phyloP scores from a whole-genome alignment of 30 jellyfish, hydroid and myxozoan genomes.

The Clytia hemisphaerica region DNA sequence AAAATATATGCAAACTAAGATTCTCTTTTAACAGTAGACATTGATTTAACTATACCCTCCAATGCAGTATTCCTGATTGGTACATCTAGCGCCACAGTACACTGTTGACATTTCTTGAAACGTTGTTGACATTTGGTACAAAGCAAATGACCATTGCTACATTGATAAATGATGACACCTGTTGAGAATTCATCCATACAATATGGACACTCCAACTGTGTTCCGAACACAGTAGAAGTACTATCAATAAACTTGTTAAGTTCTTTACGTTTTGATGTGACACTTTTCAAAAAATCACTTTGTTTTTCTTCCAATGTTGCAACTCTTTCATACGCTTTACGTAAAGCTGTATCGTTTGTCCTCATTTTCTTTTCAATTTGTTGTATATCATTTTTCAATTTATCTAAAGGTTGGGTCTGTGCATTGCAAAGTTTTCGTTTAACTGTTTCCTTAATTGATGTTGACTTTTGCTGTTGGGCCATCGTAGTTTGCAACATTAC shows the following conservation, averaged over 20 bases:
- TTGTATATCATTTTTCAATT: neutral
- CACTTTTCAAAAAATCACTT: neutral
- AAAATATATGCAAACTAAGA: neutral
- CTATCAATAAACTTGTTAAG: neutral
- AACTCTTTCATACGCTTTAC: neutral
- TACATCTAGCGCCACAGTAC: neutral
- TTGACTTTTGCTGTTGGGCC: neutral
- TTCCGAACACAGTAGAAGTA: neutral
- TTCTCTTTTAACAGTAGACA: neutral
- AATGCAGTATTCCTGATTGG: slow-evolving; percentile 5
- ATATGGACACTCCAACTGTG: slow-evolving; percentile 5
- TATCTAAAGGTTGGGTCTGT: neutral
- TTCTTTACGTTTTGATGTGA: slow-evolving; percentile 6
- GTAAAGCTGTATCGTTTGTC: neutral
- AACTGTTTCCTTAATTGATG: neutral
- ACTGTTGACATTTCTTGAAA: neutral
- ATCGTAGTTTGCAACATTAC: neutral
- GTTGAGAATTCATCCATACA: neutral
- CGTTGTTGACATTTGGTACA: slow-evolving; percentile 1
- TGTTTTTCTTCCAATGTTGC: neutral
- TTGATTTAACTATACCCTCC: neutral
- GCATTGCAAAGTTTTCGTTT: neutral
- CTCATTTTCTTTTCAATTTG: neutral
- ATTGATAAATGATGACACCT: neutral
- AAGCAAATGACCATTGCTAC: slow-evolving; percentile 10